These are phyloP conservation scores for Psophia crepitans DNA, from an alignment of 2,113 vertebrate species.

Conservation along the genomic window DNA sequence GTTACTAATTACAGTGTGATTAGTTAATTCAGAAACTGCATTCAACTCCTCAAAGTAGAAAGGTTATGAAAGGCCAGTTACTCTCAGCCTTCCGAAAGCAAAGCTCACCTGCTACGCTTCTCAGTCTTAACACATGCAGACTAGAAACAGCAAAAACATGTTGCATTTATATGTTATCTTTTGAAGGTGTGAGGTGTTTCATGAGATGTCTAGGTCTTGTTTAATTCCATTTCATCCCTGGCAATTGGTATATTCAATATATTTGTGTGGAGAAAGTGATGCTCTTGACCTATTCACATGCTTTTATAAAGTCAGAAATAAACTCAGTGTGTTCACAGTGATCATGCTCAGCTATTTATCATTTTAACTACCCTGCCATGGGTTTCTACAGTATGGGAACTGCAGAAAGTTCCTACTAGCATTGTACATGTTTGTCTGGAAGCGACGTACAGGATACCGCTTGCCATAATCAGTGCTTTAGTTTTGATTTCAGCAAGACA, in stretches of 20 bases:
- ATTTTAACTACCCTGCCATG: not conserved
- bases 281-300: not conserved
- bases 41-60: not conserved
- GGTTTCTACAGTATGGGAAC: not conserved
- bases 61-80: not conserved
- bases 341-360: not conserved
- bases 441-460: not conserved
- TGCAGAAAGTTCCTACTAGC: not conserved
- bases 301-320: not conserved
- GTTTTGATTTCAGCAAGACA: not conserved
- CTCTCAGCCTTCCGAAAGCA: not conserved
- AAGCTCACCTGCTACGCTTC: not conserved
- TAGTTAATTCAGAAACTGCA: not conserved
- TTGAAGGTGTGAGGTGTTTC: not conserved
- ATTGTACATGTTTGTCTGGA: not conserved
- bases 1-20: not conserved
- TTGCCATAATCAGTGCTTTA: not conserved
- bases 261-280: not conserved
- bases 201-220: not conserved
- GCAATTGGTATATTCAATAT: not conserved
- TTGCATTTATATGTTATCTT: not conserved
- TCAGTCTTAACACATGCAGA: not conserved
- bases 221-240: not conserved
- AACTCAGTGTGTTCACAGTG: not conserved
- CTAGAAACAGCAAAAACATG: not conserved